Evolutionary conservation across 64 coral and sea anemone genomes (phyloP).

Genomic region (Dendronephthya gigantea): DNA sequence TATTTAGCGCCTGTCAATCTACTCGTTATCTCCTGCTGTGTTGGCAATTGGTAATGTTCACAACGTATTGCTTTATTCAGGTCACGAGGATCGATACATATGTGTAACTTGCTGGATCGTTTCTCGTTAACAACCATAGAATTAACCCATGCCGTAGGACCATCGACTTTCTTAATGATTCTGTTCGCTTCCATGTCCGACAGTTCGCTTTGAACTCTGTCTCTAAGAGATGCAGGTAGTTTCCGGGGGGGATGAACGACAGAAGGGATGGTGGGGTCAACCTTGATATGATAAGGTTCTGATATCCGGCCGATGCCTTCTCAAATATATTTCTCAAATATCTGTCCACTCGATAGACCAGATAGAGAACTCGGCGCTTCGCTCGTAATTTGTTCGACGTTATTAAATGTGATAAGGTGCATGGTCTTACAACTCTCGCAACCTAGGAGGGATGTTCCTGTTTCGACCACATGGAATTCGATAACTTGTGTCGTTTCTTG

Average conservation of each 20-base stretch:
- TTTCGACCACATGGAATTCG: conserved; percentile 33
- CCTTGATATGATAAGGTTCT: conserved; percentile 36
- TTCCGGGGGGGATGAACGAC: conserved; percentile 42
- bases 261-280: conserved; percentile 10
- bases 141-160: conserved; percentile 44
- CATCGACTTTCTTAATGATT: conserved; percentile 8
- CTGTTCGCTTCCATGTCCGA: conserved; percentile 28
- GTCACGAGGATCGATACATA: conserved; percentile 50
- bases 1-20: conserved; percentile 28
- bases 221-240: conserved; percentile 26
- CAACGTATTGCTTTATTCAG: conserved; percentile 44
- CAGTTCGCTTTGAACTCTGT: conserved; percentile 10
- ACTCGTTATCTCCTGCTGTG: conserved; percentile 40
- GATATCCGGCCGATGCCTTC: conserved; percentile 38
- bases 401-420: conserved; percentile 30
- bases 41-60: conserved; percentile 40
- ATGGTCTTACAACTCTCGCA: conserved; percentile 29
- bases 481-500: conserved; percentile 25
- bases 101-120: conserved; percentile 15
- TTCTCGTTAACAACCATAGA: conserved; percentile 36
- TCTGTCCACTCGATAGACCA: conserved; percentile 15
- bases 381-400: background rate
- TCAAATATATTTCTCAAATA: conserved; percentile 29
- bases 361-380: background rate
- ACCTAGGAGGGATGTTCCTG: conserved; percentile 37